Base-by-base conservation (phyloP, 1,140 invertebrate species). In the Dryas iulia region DNA sequence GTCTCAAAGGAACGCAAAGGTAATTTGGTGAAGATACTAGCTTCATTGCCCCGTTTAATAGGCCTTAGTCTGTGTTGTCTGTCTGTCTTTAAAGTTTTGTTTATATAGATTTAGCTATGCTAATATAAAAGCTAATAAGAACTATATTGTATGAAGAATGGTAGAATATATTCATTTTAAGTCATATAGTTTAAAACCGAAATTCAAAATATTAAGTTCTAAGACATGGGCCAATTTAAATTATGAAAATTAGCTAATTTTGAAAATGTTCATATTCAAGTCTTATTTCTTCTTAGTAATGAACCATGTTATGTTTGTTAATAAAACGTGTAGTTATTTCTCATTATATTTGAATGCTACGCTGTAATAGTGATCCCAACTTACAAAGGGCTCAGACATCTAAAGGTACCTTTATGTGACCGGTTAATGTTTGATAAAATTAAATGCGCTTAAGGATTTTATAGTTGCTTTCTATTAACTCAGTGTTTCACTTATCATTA, bases 61-160 rank as follows among this genome's bases (percentile, higher is more conserved):
- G 57, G 62, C 58, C 59, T 35, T 33, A 6, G 14, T 56, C 54
- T 73, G 66, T 39, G 39, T 47, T 21, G 18, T 47, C 18, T 47
- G 33, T 56, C 35, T 59, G 69, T 71, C 69, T 74, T 28, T 66
- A 33, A 66, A 75, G 66, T 75, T 71, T 61, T 47, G 39, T 47
- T 47, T 66, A 71, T 71, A 39, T 24, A 39, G 18, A 59, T 66
- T 62, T 63, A 54, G 54, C 63, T 63, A 25, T 58, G 14, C 30
- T 59, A 54, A 23, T 66, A 60, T 65, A 56, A 56, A 65, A 60
- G 58, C 23, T 62, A 64, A 57, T 66, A 39, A 39, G 12, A 39
- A 39, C 14, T 7, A n/a, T 39, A 5, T 39, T 39, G 7, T 39
- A 39, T 39, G 6, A 18, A 39, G 0, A 2, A 39, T n/a, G n/a